Conservation (phyloP, 2,113 vertebrate genomes). For the Ursus arctos region DNA sequence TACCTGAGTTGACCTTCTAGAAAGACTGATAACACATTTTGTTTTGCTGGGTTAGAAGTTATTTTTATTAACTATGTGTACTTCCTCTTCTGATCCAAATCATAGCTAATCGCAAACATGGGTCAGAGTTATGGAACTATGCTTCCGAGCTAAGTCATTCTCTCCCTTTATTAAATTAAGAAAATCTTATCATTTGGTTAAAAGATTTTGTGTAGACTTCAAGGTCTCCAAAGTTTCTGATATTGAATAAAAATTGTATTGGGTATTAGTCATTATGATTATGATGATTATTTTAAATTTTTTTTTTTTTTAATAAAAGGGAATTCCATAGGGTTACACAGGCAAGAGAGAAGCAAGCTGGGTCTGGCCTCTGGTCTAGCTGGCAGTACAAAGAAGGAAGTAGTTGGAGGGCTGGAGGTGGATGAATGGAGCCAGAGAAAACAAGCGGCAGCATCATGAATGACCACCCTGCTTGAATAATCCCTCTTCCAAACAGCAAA, state of each 20-base stretch:
- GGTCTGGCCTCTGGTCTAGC: background rate
- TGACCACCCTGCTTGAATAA: constrained; percentile 45
- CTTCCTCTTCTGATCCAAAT: background rate
- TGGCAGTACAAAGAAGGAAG: constrained; percentile 25
- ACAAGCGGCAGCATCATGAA: background rate
- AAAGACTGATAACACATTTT: background rate
- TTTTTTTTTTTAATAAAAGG: background rate
- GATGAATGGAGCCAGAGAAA: constrained; percentile 45
- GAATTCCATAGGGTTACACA: background rate
- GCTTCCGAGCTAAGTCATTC: background rate
- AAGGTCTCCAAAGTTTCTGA: background rate
- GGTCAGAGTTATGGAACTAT: background rate
- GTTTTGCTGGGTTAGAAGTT: background rate
- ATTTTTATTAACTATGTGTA: constrained; percentile 27
- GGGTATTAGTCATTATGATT: background rate
- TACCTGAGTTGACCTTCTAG: background rate
- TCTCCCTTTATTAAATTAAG: background rate
- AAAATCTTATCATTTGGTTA: background rate
- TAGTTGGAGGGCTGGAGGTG: background rate
- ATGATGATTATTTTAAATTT: constrained; percentile 12
- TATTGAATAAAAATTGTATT: background rate
- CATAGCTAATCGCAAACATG: background rate
- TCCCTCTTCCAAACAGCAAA: background rate
- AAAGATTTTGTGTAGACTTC: background rate
- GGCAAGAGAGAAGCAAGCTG: constrained; percentile 18